Base-by-base conservation (phyloP, 2,113 vertebrate species). In the Oenanthe oenanthe region DNA sequence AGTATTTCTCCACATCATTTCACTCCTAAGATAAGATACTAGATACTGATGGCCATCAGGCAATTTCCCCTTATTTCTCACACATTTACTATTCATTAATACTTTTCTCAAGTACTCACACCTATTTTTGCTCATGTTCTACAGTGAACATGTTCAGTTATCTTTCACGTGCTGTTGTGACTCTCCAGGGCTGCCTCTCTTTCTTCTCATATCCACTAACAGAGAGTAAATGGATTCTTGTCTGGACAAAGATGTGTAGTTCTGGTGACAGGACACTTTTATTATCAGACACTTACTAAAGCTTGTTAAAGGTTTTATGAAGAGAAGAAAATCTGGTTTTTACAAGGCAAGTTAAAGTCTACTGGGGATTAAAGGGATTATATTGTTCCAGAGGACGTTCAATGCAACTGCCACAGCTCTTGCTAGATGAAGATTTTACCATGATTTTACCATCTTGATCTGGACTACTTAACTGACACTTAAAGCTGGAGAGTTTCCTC, bases 321-420 rank as follows among this genome's bases (percentile, higher is more conserved):
- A 58, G 24, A 91, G 38, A 84, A 80, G 50, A 61, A 68, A 43
- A 63, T 50, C 45, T 81, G 32, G 54, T 48, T 87, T 91, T 89
- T 48, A 51, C 22, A 48, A 2, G 18, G 9, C 34, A 68, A 51
- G 12, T 57, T 53, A 17, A 89, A 62, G 28, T 61, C 63, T 89
- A 15, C 45, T 19, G 4, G 10, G 5, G 15, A 76, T 71, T 72
- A 68, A 82, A 54, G 15, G 32, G 60, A 34, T 72, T 76, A 19
- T 24, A 17, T 45, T 51, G 38, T 48, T 63, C 20, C 2, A 7
- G 21, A 36, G 31, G 56, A 74, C 4, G 28, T n/a, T 81, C 45
- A 42, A 8, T 32, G 51, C 24, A 34, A 56, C 19, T 74, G 12
- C 34, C 9, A 4, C 24, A 68, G 22, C 12, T 54, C 83, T 89